Evolutionary conservation across 1,140 invertebrate species (phyloP).

Genomic region (Potamilus streckersoni): DNA sequence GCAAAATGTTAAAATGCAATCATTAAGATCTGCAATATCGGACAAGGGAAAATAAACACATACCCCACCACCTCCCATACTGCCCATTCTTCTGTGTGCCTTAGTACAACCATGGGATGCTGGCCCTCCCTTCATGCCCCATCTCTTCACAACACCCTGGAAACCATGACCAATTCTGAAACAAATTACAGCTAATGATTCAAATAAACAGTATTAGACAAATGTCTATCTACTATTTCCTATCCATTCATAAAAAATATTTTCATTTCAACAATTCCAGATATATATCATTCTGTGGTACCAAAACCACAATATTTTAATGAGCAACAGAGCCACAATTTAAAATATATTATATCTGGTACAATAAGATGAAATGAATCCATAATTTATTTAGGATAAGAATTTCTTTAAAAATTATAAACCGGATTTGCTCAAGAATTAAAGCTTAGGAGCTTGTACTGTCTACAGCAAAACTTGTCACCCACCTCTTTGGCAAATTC

Average conservation of each 20-base stretch:
- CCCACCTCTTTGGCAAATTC: too few species aligned
- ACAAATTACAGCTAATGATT: conserved; percentile 1
- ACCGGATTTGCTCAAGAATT: too few species aligned
- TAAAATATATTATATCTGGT: too few species aligned
- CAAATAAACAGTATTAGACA: background rate
- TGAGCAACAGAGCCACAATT: too few species aligned
- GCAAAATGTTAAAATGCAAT: background rate
- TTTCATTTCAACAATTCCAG: too few species aligned
- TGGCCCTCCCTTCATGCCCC: conserved; percentile 95
- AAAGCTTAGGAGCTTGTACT: too few species aligned
- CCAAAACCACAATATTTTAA: too few species aligned
- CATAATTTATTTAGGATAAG: too few species aligned
- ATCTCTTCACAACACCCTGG: conserved; percentile 97
- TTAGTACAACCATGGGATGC: conserved; percentile 93
- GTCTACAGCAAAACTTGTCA: too few species aligned
- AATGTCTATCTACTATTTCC: background rate
- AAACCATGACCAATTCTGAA: conserved; percentile 88
- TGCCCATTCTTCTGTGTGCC: conserved; percentile 91
- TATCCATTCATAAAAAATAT: background rate
- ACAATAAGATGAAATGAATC: too few species aligned
- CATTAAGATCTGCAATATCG: background rate
- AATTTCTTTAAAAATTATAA: too few species aligned
- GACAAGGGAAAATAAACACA: conserved; percentile 7
- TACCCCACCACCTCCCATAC: conserved; percentile 77
- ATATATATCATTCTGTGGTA: too few species aligned